Base-by-base conservation (phyloP, 1,140 invertebrate genomes). In the Catajapyx aquilonaris region DNA sequence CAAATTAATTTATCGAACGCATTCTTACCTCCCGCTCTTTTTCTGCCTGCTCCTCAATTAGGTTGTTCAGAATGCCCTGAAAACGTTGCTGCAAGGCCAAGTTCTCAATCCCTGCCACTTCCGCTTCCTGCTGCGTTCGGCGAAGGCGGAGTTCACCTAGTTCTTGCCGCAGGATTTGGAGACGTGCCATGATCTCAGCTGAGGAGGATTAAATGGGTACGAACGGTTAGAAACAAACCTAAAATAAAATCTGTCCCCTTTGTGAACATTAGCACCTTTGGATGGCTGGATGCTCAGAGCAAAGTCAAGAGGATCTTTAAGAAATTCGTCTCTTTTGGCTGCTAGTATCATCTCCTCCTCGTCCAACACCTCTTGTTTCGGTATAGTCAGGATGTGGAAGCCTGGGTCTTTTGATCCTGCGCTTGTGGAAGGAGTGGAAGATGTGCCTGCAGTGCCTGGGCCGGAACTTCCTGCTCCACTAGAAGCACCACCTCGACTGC, bases 51-150 rank as follows among this genome's bases (percentile, higher is more conserved):
- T 85, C 75, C 35, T 72, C 68, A 35, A 77, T 60, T 3, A 87
- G 58, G 49, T 73, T 73, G 44, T 85, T 75, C 1, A 87, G 56
- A 34, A 74, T 74, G 41, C 76, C 71, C 52, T 85, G 77, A 51
- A 88, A 81, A 25, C 83, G 56, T 53, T 84, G 76, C 31, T 75
- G 66, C 1, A 91, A 52, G 18, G 81, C 77, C 37, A 74, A 54
- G 54, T 90, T 91, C 52, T 88, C 84, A 50, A 88, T 85, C 22
- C 73, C 77, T 4, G 73, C 69, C 46, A 88, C 76, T 55, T 87
- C 79, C 34, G 69, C 60, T 48, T 87, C 79, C 48, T 85, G 83
- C 45, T 77, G 71, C 30, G 72, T 64, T 41, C 76, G 61, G 32
- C 74, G 66, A 31, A 69, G 63, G 46, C 72, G 71, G 11, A 88